A percentile compares a stretch with the other conserved stretches of the same genome.
These are phyloP conservation scores for Peromyscus aztecus DNA, from an alignment of 2,797 vertebrate genomes.

Conservation along the genomic window DNA sequence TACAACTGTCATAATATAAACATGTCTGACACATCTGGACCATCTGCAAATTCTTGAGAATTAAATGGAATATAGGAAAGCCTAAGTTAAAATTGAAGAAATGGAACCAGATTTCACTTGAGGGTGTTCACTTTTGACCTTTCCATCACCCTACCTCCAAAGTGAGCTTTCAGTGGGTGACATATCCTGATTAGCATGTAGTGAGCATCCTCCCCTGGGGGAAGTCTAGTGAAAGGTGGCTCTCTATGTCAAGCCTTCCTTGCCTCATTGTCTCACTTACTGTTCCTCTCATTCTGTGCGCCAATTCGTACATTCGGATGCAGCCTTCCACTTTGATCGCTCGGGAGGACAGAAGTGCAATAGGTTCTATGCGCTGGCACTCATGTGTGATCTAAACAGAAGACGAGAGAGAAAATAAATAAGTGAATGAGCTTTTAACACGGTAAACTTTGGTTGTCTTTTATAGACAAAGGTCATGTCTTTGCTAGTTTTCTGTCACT, in stretches of 20 bases:
- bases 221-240: too few species aligned
- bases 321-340: conserved; percentile 91
- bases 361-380: conserved; percentile 72
- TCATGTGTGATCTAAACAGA: conserved; percentile 70
- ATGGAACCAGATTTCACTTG: not conserved
- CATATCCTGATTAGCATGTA: fast-evolving
- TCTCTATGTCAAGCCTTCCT: not conserved
- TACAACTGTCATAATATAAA: not conserved
- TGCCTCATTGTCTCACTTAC: conserved; percentile 82
- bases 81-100: not conserved
- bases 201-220: not conserved
- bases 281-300: conserved; percentile 91
- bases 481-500: not conserved
- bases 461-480: conserved; percentile 6
- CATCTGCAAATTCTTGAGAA: not conserved
- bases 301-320: conserved; percentile 92
- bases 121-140: not conserved
- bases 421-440: not conserved
- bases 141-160: not conserved
- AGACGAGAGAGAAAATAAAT: not conserved
- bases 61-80: conserved; percentile 31
- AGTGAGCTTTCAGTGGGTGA: not conserved
- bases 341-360: conserved; percentile 87
- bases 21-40: not conserved
- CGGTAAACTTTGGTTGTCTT: not conserved